These are phyloP conservation scores for Zootoca vivipara DNA, from an alignment of 2,113 vertebrate species.

Conservation along the genomic window DNA sequence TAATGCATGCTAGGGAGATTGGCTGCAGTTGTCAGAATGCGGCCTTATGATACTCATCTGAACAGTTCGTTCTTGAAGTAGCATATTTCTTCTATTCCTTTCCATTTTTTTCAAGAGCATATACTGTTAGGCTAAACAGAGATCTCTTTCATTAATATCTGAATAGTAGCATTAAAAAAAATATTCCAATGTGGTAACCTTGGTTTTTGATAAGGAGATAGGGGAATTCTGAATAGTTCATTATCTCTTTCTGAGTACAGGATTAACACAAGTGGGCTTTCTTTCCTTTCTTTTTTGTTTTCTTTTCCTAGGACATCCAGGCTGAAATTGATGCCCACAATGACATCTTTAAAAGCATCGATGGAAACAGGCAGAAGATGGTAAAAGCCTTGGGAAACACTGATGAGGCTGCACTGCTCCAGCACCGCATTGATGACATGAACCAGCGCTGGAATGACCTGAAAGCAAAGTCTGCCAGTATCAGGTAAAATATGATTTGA, in stretches of 20 bases:
- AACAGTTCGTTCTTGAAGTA: background rate
- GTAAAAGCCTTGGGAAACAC: constrained; percentile 94
- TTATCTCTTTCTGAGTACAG: background rate
- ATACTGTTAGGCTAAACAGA: background rate
- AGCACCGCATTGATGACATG: constrained; percentile 97
- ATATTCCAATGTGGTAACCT: background rate
- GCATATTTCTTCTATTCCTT: background rate
- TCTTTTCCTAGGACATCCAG: constrained; percentile 89
- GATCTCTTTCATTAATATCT: background rate
- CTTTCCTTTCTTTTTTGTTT: constrained; percentile 47
- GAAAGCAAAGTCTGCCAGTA: constrained; percentile 92
- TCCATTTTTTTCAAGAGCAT: background rate
- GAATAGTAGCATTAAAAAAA: too few species aligned
- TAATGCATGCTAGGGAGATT: background rate
- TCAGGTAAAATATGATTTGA: constrained; percentile 76
- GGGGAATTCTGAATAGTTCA: background rate
- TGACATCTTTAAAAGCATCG: constrained; percentile 97
- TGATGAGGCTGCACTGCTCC: constrained; percentile 91
- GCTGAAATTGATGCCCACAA: constrained; percentile 98
- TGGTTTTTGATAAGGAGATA: background rate
- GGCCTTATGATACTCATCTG: background rate
- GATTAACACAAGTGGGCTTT: constrained; percentile 29
- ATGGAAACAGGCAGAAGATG: constrained; percentile 95
- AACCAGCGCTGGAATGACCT: constrained; percentile 98
- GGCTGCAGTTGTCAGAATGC: background rate